A percentile compares a stretch with the other conserved stretches of the same genome.
phyloP scores from a whole-genome alignment of 1,140 invertebrate genomes.

The Eufriesea mexicana region DNA sequence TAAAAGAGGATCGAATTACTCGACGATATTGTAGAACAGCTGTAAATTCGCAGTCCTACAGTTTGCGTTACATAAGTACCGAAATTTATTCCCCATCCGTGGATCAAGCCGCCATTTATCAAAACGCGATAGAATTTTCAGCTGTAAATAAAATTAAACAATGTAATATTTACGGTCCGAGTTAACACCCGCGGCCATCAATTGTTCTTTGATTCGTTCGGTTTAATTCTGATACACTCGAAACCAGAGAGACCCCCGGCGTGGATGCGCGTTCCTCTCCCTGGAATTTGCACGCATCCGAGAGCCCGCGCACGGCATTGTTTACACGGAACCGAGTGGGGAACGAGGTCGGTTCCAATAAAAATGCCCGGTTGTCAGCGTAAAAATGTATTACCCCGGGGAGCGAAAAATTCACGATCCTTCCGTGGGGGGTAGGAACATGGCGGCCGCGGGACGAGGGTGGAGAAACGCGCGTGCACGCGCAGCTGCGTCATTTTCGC shows the following conservation, averaged over 20 bases:
- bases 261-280: neutral
- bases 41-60: too few species aligned
- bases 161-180: too few species aligned
- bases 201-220: neutral
- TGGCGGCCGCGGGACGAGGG: too few species aligned
- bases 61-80: too few species aligned
- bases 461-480: conserved; percentile 6
- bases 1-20: too few species aligned
- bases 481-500: conserved; percentile 56
- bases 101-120: too few species aligned
- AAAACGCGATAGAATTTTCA: neutral
- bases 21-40: too few species aligned
- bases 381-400: conserved; percentile 30
- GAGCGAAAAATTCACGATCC: conserved; percentile 24
- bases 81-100: too few species aligned
- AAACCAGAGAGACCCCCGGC: neutral
- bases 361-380: conserved; percentile 29
- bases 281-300: neutral
- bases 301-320: neutral
- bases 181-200: too few species aligned
- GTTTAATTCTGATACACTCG: neutral
- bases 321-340: conserved; percentile 7
- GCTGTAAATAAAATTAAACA: too few species aligned
- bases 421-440: neutral
- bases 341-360: conserved; percentile 9